Conservation (phyloP, 1,140 invertebrate genomes). For the Drosophila murphyi region DNA sequence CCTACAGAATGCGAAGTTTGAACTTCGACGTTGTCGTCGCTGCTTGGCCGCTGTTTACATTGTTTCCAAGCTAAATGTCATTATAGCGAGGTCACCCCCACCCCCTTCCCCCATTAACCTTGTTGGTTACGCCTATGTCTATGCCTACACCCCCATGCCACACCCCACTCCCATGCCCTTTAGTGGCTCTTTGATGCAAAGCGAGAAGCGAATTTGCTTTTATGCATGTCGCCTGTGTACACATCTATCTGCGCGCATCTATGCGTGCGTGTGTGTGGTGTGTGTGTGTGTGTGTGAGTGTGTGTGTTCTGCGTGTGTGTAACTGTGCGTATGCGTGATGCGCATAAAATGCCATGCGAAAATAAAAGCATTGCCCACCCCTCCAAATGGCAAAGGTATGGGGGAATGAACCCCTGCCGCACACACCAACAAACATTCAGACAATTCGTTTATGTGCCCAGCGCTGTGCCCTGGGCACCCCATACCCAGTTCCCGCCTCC, state of each 20-base stretch:
- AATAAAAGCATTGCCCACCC: constrained; percentile 63
- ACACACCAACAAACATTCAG: constrained; percentile 36
- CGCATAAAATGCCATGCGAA: constrained; percentile 81
- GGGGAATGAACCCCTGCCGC: neutral
- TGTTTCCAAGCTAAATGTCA: constrained; percentile 82
- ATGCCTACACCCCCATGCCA: neutral
- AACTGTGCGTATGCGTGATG: constrained; percentile 80
- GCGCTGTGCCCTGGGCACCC: constrained; percentile 5
- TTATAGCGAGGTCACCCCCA: constrained; percentile 60
- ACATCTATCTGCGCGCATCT: constrained; percentile 64
- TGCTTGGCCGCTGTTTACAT: constrained; percentile 69
- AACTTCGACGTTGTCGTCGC: constrained; percentile 66
- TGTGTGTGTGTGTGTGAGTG: constrained; percentile 13
- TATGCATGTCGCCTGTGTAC: constrained; percentile 63
- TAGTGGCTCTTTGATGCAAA: constrained; percentile 64
- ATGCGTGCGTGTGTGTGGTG: constrained; percentile 30
- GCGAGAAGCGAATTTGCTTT: constrained; percentile 64
- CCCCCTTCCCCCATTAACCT: neutral
- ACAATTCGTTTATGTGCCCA: constrained; percentile 76
- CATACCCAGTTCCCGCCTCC: neutral
- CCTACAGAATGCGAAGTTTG: constrained; percentile 73
- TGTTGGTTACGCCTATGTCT: neutral
- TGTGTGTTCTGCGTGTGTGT: constrained; percentile 54
- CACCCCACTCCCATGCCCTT: neutral
- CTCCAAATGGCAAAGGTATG: no score